Base-by-base conservation (phyloP, 1,140 invertebrate genomes). In the Calliopsis andreniformis region DNA sequence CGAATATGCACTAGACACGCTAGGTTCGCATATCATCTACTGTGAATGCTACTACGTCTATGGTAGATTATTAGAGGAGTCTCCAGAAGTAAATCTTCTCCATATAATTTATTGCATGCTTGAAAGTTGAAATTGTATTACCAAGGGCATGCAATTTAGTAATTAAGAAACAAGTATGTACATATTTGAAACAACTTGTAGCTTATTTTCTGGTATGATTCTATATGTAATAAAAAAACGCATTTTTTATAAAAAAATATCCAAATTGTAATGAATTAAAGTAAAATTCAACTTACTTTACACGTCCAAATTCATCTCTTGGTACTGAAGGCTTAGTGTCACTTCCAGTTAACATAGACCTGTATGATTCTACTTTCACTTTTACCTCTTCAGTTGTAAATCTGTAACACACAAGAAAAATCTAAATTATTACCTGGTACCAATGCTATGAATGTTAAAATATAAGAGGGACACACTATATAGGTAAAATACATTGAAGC, bases 301-400 rank as follows among this genome's bases (percentile, higher is more conserved):
- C 62, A 43, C 88, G 82, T 1, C 87, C 87, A 71, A 86, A 89
- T 82, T 88, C 87, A 61, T 89, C 88, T 55, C 73, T 73, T 30
- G 87, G 76, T 25, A 80, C 73, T 43, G 76, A n/a, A 51, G 84
- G 55, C 28, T 88, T 88, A 10, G 61, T 51, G 39, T 88, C 87
- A 7, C 73, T 83, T 20, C 81, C 86, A 77, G 87, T 85, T 66
- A 89, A 64, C 76, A 88, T 80, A 1, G 80, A 79, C 30, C 88
- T 79, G 53, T 88, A 89, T 1, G 79, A 69, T 56, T 87, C 82
- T 20, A 89, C 83, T 69, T 87, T 87, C 32, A 69, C 75, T 63
- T 82, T 63, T 32, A 89, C 75, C 45, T 89, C 88, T n/a, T 88
- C 87, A 0, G 64, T 56, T 14, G 87, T 88, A 30, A 82, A 87